Percentiles rank a stretch among this genome's conserved stretches.
These are phyloP conservation scores for Loriculus beryllinus DNA, from an alignment of 2,797 vertebrate genomes.

Conservation along the genomic window DNA sequence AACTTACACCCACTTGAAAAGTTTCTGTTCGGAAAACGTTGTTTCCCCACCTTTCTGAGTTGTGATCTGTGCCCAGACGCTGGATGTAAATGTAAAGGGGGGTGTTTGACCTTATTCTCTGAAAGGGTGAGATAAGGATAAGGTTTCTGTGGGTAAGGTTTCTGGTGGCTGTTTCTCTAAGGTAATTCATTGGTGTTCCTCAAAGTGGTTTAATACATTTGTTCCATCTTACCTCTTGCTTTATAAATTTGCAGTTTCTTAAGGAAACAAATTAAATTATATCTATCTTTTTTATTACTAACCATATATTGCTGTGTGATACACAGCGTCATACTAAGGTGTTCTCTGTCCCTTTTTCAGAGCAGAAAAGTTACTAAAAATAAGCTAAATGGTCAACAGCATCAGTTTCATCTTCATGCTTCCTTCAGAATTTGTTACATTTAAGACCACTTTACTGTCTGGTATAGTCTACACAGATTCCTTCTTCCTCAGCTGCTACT, in stretches of 20 bases:
- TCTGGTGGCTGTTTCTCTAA: neutral
- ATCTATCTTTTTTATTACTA: neutral
- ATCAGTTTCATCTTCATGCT: neutral
- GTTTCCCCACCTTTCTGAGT: neutral
- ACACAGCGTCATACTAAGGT: neutral
- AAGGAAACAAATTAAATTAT: neutral
- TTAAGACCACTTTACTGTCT: neutral
- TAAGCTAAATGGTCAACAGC: neutral
- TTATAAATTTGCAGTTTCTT: neutral
- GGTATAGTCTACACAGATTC: neutral
- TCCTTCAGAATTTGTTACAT: neutral
- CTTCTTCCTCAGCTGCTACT: neutral
- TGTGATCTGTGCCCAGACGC: fast-evolving
- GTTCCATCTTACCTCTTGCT: neutral
- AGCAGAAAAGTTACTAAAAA: slow-evolving; percentile 7
- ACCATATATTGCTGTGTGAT: neutral
- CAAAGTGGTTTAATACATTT: neutral
- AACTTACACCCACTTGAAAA: neutral
- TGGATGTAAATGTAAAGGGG: neutral
- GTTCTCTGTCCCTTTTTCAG: neutral
- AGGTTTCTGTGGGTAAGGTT: neutral
- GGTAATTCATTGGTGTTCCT: neutral
- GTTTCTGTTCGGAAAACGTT: neutral
- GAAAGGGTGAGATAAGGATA: neutral
- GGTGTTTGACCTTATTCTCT: neutral